Conservation (phyloP, 2,113 vertebrate genomes). For the Redunca redunca region DNA sequence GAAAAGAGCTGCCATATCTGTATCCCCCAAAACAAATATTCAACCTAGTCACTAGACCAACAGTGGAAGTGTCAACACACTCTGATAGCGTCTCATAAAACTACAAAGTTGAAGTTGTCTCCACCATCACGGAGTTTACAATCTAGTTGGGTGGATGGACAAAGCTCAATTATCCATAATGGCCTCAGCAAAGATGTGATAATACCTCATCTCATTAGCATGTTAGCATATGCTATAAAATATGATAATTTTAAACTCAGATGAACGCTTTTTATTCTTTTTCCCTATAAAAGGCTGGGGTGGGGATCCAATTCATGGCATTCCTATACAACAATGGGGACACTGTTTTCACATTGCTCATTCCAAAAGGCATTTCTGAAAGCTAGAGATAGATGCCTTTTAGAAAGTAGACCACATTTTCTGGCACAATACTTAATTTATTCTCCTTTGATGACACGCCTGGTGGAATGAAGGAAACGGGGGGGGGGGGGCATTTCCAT, state of each 20-base stretch:
- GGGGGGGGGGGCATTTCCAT: neutral
- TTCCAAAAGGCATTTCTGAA: constrained; percentile 73
- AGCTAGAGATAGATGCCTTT: constrained; percentile 73
- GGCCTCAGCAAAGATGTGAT: constrained; percentile 50
- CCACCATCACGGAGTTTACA: constrained; percentile 42
- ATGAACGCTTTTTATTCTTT: constrained; percentile 76
- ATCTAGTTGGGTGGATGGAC: constrained; percentile 48
- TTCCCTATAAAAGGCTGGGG: constrained; percentile 71
- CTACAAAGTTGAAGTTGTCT: constrained; percentile 53
- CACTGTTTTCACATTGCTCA: constrained; percentile 73
- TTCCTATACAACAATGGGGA: constrained; percentile 71
- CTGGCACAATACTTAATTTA: constrained; percentile 75
- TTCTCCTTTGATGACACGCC: constrained; percentile 69
- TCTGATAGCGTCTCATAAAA: constrained; percentile 55
- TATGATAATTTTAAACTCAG: constrained; percentile 70
- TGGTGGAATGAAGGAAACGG: constrained; percentile 67
- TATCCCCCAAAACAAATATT: constrained; percentile 49
- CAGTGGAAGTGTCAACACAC: constrained; percentile 51
- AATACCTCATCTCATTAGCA: constrained; percentile 67
- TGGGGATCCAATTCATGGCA: constrained; percentile 74
- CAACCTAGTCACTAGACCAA: constrained; percentile 45
- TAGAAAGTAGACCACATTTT: constrained; percentile 70
- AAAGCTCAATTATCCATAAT: constrained; percentile 64
- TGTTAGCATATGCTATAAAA: constrained; percentile 72
- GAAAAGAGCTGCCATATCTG: constrained; percentile 36